Conservation (phyloP, 2,888 invertebrate genomes). For the Mongoloraphidia duomilia region DNA sequence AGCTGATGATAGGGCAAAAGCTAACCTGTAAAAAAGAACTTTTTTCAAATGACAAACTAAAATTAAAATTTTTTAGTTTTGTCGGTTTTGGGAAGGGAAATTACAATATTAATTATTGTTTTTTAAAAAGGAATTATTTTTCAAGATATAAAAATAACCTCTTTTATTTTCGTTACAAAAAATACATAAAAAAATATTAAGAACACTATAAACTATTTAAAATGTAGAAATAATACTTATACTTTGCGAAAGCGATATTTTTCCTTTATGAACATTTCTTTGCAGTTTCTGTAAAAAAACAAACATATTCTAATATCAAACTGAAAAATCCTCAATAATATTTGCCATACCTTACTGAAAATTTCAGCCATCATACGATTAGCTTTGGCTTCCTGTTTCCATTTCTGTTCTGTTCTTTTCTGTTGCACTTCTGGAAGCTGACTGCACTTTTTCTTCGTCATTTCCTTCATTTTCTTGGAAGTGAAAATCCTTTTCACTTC, state of each 20-base stretch:
- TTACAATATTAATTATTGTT: too few species aligned
- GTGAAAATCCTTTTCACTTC: conserved; percentile 34
- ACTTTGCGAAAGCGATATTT: conserved; percentile 49
- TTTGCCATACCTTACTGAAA: conserved; percentile 49
- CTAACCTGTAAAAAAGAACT: too few species aligned
- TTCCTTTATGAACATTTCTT: conserved; percentile 47
- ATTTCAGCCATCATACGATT: conserved; percentile 62
- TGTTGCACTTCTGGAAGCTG: conserved; percentile 56
- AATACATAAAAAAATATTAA: too few species aligned
- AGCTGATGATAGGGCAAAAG: too few species aligned
- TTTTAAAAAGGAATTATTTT: too few species aligned
- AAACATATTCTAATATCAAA: conserved; percentile 4
- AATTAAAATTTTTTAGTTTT: too few species aligned
- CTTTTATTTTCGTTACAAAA: too few species aligned
- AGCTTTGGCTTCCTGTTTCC: conserved; percentile 38
- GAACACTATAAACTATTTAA: conserved; percentile 1
- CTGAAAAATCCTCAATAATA: conserved; percentile 8
- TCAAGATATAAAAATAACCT: too few species aligned
- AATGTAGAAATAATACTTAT: conserved; percentile 39
- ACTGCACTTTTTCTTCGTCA: conserved; percentile 47
- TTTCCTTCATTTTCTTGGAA: conserved; percentile 42
- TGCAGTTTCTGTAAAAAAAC: conserved; percentile 45
- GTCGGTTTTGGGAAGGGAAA: too few species aligned
- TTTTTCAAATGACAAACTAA: too few species aligned
- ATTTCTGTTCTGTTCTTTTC: conserved; percentile 44